Evolutionary conservation across 2,113 vertebrate species (phyloP).

Genomic region (Chionis minor): DNA sequence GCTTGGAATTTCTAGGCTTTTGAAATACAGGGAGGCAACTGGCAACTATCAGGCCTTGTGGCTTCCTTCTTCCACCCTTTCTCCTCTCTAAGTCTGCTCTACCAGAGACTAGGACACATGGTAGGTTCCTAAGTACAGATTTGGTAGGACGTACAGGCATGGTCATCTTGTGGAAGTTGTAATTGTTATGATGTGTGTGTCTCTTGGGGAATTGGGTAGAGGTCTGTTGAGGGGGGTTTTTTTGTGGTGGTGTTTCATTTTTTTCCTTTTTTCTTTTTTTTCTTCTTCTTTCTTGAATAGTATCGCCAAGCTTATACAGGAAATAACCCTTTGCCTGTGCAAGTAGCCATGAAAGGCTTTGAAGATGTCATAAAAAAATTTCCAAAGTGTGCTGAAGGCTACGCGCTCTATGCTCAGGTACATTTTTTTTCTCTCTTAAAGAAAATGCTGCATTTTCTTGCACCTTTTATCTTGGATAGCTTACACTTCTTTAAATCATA

Average conservation of each 20-base stretch:
- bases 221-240: not conserved
- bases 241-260: not conserved
- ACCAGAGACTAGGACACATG: not conserved
- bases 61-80: not conserved
- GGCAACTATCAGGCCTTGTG: not conserved
- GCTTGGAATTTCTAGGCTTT: not conserved
- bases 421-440: not conserved
- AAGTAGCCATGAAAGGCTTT: slow-evolving; percentile 95
- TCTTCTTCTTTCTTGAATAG: slow-evolving; percentile 64
- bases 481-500: not conserved
- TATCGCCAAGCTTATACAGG: slow-evolving; percentile 98
- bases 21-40: not conserved
- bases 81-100: not conserved
- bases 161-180: not conserved
- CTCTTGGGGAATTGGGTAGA: not conserved
- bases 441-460: not conserved
- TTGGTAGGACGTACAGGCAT: not conserved
- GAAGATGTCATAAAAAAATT: slow-evolving; percentile 95
- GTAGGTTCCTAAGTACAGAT: not conserved
- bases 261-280: not conserved
- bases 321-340: slow-evolving; percentile 90
- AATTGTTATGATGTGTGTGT: not conserved
- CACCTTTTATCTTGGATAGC: not conserved
- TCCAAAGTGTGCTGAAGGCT: slow-evolving; percentile 94
- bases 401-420: slow-evolving; percentile 97